phyloP scores from a whole-genome alignment of 2,113 vertebrate species.

The Platysteira castanea region DNA sequence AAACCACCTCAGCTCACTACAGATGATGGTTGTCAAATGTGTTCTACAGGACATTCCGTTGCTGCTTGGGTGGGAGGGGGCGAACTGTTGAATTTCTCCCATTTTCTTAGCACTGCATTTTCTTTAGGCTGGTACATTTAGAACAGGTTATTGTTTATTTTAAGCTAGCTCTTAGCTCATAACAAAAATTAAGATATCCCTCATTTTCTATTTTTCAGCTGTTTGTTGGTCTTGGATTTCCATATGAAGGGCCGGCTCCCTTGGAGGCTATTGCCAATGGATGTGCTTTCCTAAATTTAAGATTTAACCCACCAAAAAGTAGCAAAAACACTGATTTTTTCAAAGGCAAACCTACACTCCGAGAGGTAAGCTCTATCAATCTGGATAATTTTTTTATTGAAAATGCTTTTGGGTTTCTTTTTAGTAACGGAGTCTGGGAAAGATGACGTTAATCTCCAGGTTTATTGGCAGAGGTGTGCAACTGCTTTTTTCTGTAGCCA shows the following conservation, averaged over 20 bases:
- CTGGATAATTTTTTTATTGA: background rate
- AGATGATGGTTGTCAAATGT: conserved; percentile 68
- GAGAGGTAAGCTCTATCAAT: conserved; percentile 82
- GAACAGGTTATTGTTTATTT: background rate
- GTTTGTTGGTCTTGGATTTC: conserved; percentile 97
- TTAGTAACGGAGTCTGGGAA: background rate
- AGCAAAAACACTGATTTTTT: conserved; percentile 99
- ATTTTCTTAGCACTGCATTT: background rate
- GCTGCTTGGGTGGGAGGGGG: background rate
- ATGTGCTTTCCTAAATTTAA: conserved; percentile 94
- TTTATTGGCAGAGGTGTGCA: background rate
- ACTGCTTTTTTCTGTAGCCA: background rate
- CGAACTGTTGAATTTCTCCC: background rate
- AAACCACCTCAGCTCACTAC: conserved; percentile 54
- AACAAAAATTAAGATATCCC: background rate
- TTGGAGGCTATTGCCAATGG: conserved; percentile 97
- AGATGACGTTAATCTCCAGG: background rate
- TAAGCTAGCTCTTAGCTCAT: background rate
- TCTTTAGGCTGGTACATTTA: background rate
- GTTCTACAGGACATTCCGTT: background rate
- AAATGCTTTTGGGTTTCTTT: background rate
- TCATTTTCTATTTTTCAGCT: conserved; percentile 76
- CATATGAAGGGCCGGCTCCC: conserved; percentile 94
- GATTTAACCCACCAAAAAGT: conserved; percentile 93
- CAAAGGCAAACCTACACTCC: conserved; percentile 95